These are phyloP conservation scores for Clepsis dumicolana DNA, from an alignment of 2,888 invertebrate species.

Conservation along the genomic window DNA sequence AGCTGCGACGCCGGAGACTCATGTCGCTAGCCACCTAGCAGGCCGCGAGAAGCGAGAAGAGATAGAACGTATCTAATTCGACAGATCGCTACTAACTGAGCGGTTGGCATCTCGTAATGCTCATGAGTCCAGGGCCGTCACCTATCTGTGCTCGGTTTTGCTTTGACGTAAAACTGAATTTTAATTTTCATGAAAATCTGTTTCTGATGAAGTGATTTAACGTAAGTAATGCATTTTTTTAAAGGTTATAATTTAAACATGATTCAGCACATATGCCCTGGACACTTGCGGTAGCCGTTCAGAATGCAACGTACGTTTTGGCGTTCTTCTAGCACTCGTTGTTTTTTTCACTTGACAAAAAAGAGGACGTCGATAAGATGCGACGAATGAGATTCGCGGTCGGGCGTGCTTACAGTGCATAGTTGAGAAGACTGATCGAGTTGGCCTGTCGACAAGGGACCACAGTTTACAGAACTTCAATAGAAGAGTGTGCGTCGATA, in stretches of 20 bases:
- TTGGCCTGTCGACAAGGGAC: constrained; percentile 11
- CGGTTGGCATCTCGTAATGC: not conserved
- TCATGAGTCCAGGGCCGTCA: not conserved
- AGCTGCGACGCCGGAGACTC: constrained; percentile 67
- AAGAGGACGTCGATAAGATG: not conserved
- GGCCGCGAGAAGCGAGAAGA: constrained; percentile 42
- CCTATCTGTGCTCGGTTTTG: not conserved
- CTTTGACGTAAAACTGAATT: not conserved
- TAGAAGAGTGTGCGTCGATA: constrained; percentile 1
- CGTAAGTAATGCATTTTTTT: too few species aligned
- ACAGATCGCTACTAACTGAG: not conserved
- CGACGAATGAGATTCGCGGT: not conserved
- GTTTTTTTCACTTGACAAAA: not conserved
- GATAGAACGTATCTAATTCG: not conserved
- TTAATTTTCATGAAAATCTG: not conserved
- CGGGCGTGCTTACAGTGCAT: not conserved
- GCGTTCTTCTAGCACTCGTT: not conserved
- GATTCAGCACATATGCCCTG: not conserved
- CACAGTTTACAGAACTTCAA: constrained; percentile 19
- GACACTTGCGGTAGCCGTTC: not conserved
- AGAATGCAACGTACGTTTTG: not conserved
- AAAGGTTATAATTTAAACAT: too few species aligned
- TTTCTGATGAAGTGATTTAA: not conserved
- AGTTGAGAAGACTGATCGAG: not conserved
- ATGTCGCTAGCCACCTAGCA: constrained; percentile 75